Base-by-base conservation (phyloP, 2,888 invertebrate species). In the Globia sparganii region DNA sequence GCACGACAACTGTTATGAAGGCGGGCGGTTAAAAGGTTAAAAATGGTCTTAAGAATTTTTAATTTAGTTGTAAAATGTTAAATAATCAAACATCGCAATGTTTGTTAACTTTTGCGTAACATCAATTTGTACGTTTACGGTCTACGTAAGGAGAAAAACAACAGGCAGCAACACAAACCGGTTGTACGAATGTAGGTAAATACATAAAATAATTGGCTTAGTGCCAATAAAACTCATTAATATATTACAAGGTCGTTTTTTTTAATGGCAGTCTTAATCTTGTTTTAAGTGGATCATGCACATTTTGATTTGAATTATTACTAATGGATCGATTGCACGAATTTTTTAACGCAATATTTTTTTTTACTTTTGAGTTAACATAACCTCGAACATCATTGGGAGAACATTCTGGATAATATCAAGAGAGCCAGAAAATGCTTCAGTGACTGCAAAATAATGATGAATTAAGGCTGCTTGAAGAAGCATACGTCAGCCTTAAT, bases 401-500 rank as follows among this genome's bases (percentile, higher is more conserved):
- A 4, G 5, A 73, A 65, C 34, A 34, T 40, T 53, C 34, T 18
- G 18, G 66, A 25, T 25, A 15, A 56, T 75, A 46, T 67, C 2
- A 56, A 8, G 15, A 31, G 34, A 37, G 28, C 11, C 74, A 3
- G 11, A 73, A 75, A 59, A 28, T 13, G 0, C 59, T 58, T 28
- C 1, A 70, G 13, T 66, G 34, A 18, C 81, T 70, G 69, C 77
- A 64, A 73, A 58, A 74, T 40, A 21, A 77, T 71, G 46, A 73
- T 72, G 58, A 66, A 75, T 78, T 58, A 75, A 68, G 34, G 11
- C 34, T 49, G 15, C 31, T 64, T 68, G 25, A 75, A 73, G 77
- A 85, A 86, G 80, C 85, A 88, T 84, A 89, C 74, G 81, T 72
- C 75, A 59, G 66, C 76, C 34, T 76, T 88, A 87, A 90, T 90